Evolutionary conservation across 1,140 invertebrate species (phyloP).

Genomic region (Carposina sasakii): DNA sequence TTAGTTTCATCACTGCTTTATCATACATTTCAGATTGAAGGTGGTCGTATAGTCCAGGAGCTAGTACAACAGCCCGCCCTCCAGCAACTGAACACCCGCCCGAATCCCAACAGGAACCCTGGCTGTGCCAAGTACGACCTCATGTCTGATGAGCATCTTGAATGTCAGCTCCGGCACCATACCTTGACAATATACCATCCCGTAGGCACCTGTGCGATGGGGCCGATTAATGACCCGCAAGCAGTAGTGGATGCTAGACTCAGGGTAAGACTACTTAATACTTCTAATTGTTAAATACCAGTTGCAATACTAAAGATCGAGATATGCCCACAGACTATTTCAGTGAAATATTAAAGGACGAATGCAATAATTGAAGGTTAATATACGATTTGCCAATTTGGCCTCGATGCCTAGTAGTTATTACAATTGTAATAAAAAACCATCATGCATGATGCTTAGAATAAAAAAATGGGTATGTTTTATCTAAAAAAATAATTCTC

Average conservation of each 20-base stretch:
- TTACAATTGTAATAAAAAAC: no score
- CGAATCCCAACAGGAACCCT: constrained; percentile 76
- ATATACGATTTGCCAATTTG: no score
- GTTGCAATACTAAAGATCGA: no score
- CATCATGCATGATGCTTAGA: no score
- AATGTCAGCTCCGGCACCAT: constrained; percentile 66
- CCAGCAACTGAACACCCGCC: constrained; percentile 74
- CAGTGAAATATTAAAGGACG: no score
- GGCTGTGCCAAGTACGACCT: constrained; percentile 72
- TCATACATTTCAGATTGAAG: constrained; percentile 77
- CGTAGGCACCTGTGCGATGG: constrained; percentile 78
- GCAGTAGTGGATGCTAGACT: constrained; percentile 72
- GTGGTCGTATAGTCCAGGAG: constrained; percentile 78
- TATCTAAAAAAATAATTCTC: no score
- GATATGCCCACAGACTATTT: no score
- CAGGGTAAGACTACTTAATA: constrained; percentile 32
- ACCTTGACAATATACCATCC: constrained; percentile 67
- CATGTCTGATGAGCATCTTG: constrained; percentile 76
- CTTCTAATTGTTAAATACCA: no score
- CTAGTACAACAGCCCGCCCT: constrained; percentile 78
- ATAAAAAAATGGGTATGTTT: no score
- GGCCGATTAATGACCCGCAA: constrained; percentile 57
- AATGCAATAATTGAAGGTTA: no score
- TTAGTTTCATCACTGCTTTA: no score
- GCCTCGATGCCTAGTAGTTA: no score